Evolutionary conservation across 2,797 vertebrate genomes (phyloP), one percentile per base, ranked within the genome.

Genomic region (Dermochelys coriacea): DNA sequence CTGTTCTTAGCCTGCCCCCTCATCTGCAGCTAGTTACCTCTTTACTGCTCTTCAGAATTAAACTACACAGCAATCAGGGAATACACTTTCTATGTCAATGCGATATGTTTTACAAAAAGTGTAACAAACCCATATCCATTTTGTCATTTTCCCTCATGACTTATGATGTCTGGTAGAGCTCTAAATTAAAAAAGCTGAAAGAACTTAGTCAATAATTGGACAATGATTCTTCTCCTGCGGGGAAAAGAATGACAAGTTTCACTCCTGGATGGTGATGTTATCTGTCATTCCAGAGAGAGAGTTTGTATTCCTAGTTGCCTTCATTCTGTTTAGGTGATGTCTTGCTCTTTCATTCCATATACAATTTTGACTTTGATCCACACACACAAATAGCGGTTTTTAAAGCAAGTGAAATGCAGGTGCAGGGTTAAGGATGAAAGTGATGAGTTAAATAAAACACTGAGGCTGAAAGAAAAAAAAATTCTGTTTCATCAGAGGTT

Each of bases 171-270:
- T 93, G 41, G 31, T 52, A 95, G 50, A 89, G 31, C 31, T 94
- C 91, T 80, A 95, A 89, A 93, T 68, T 59, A 83, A 91, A 88
- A 68, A 61, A 82, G 51, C 54, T 87, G 2, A 82, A 87, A 89
- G 83, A 93, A 49, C 91, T 85, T 3, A 88, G 23, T n/a, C n/a
- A 27, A 86, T 94, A 95, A 93, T 75, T 85, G 88, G 80, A 80
- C 85, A 89, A 95, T 89, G 27, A 92, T 86, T 94, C 84, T 94
- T 94, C 82, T 89, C 50, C 71, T 34, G 25, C 80, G 77, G 92
- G 95, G 95, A 97, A 82, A 92, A 81, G 82, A 96, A 88, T 82
- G 82, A 88, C 87, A 93, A 80, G 71, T 61, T 95, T 94, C 91
- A 93, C 85, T 68, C 37, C 55, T 7, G 23, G 82, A 91, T 94